phyloP scores from a whole-genome alignment of 2,888 invertebrate genomes.

The Pachymerium ferrugineum region DNA sequence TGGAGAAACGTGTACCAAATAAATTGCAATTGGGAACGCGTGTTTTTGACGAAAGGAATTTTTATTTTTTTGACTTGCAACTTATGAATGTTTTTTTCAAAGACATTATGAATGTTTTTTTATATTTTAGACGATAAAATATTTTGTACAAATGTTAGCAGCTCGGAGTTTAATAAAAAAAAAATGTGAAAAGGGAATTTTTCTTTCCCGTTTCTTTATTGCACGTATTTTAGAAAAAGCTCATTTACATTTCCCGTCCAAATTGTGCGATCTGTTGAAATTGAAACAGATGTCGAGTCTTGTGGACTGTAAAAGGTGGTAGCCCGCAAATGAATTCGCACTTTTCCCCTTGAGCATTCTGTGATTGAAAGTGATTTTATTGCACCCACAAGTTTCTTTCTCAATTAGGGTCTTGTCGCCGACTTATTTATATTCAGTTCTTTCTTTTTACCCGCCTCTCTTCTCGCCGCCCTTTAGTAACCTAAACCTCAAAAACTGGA shows the following conservation, averaged over 20 bases:
- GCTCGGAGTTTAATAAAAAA: no score
- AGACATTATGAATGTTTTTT: no score
- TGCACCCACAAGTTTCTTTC: not conserved
- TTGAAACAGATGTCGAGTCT: not conserved
- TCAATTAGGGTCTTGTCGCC: not conserved
- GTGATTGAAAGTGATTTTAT: not conserved
- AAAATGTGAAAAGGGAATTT: no score
- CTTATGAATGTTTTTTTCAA: no score
- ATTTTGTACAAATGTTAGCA: no score
- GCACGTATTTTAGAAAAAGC: not conserved
- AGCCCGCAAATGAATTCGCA: not conserved
- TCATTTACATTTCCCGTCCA: not conserved
- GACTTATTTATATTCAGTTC: not conserved
- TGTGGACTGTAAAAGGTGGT: conserved; percentile 15
- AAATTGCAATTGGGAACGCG: not conserved
- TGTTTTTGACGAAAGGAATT: not conserved
- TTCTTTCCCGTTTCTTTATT: not conserved
- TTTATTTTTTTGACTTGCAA: not conserved
- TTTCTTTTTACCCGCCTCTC: no score
- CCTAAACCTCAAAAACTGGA: no score
- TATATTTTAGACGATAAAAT: no score
- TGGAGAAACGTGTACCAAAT: not conserved
- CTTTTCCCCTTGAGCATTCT: not conserved
- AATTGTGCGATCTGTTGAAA: not conserved
- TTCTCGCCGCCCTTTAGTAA: no score